Percentiles rank a stretch among this genome's conserved stretches.
Evolutionary conservation across 2,113 vertebrate genomes (phyloP).

Genomic region (Ceratotherium simum): DNA sequence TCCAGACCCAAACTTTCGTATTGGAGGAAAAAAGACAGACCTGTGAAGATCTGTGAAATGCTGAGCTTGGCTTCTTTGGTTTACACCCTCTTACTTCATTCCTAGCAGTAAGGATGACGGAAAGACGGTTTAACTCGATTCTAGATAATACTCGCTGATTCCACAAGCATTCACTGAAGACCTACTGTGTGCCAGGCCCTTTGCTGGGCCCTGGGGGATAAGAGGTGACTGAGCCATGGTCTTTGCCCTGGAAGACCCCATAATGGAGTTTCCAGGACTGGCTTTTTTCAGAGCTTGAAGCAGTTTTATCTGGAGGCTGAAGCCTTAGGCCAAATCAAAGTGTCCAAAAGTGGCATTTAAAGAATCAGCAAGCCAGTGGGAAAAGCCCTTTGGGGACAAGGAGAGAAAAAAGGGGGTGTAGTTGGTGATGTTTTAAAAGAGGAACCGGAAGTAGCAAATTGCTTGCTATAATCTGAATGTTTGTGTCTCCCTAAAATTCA

Average conservation of each 20-base stretch:
- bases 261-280: background rate
- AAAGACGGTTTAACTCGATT: background rate
- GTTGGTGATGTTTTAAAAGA: background rate
- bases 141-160: background rate
- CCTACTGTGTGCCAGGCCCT: background rate
- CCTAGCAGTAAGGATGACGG: background rate
- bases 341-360: background rate
- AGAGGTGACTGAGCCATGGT: background rate
- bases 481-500: background rate
- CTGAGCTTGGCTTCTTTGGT: background rate
- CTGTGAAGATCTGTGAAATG: background rate
- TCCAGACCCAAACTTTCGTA: background rate
- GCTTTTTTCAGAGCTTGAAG: background rate
- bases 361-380: background rate
- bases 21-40: background rate
- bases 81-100: background rate
- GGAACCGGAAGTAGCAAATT: background rate
- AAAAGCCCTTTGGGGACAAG: background rate
- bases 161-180: background rate
- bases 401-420: background rate
- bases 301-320: background rate
- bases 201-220: background rate
- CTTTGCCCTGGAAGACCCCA: background rate
- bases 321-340: background rate
- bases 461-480: background rate